phyloP scores from a whole-genome alignment of 2,113 vertebrate genomes.

The Neogobius melanostomus region DNA sequence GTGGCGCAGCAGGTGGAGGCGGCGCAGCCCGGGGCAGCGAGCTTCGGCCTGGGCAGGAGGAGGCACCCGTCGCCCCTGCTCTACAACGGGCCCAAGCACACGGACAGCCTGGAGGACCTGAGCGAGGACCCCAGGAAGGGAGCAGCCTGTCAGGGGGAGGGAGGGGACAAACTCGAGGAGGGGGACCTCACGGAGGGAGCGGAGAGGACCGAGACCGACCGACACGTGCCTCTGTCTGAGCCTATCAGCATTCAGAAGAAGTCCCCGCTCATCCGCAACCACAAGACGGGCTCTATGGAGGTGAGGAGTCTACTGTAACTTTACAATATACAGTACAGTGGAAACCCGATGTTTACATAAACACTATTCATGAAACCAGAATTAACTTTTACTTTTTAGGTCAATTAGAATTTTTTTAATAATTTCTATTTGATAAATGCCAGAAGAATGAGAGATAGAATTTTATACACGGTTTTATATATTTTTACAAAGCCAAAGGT shows the following conservation, averaged over 20 bases:
- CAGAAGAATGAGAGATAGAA: no score
- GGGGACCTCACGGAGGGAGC: conserved; percentile 82
- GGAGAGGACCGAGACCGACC: conserved; percentile 81
- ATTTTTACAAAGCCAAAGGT: no score
- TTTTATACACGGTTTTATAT: no score
- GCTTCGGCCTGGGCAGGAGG: not conserved
- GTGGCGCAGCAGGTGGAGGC: conserved; percentile 66
- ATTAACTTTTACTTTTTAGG: no score
- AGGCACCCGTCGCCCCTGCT: conserved; percentile 3
- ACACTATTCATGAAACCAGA: no score
- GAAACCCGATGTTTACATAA: no score
- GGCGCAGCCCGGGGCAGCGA: not conserved
- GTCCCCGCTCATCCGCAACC: conserved; percentile 88
- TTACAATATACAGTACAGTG: no score
- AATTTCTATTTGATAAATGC: no score
- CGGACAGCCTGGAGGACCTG: conserved; percentile 7
- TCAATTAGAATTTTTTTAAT: no score
- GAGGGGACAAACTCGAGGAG: conserved; percentile 82
- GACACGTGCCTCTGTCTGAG: conserved; percentile 78
- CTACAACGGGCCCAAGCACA: conserved; percentile 88
- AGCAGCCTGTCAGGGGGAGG: not conserved
- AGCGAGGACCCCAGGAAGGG: not conserved
- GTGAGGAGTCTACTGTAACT: conserved; percentile 56
- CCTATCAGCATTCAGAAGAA: conserved; percentile 80
- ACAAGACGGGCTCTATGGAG: conserved; percentile 98